Evolutionary conservation across 1,140 invertebrate genomes (phyloP), one percentile per base, ranked within the genome.

Genomic region (Semibalanus balanoides): DNA sequence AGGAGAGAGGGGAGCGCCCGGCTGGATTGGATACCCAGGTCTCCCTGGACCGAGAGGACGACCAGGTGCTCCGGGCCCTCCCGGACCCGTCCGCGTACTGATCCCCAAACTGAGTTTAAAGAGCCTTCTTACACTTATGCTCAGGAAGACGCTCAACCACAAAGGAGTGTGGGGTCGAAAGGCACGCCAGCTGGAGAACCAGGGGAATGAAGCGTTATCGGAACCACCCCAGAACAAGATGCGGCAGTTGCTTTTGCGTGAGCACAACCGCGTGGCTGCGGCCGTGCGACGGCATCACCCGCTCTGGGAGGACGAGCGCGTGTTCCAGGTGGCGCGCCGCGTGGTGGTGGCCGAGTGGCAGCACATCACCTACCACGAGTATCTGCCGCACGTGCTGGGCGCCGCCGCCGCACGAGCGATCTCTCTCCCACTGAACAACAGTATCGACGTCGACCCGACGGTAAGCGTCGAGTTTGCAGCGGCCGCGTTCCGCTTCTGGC

Each of bases 191-290:
- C n/a, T n/a, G n/a, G n/a, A n/a, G n/a, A n/a, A n/a, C n/a, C n/a
- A n/a, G n/a, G n/a, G n/a, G n/a, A n/a, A n/a, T n/a, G n/a, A n/a
- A n/a, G n/a, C n/a, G n/a, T n/a, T n/a, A n/a, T n/a, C n/a, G n/a
- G n/a, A n/a, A n/a, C n/a, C n/a, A n/a, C n/a, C n/a, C n/a, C n/a
- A n/a, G n/a, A n/a, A n/a, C n/a, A n/a, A n/a, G n/a, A n/a, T n/a
- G n/a, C n/a, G n/a, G n/a, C 35, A 40, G 35, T 7, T 40, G 5
- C 74, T 78, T 0, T 78, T 79, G 43, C 85, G 95, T 0, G 90
- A 96, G 79, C 95, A 98, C 82, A 97, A 97, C 81, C 84, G 86
- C 5, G 79, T 97, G 17, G 92, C 92, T 0, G 80, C 81, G 0
- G 81, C 85, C 27, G 83, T 97, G 14, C 81, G 84, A 0, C 77